Conservation (phyloP, 1,140 invertebrate species). For the Chelonus insularis region DNA sequence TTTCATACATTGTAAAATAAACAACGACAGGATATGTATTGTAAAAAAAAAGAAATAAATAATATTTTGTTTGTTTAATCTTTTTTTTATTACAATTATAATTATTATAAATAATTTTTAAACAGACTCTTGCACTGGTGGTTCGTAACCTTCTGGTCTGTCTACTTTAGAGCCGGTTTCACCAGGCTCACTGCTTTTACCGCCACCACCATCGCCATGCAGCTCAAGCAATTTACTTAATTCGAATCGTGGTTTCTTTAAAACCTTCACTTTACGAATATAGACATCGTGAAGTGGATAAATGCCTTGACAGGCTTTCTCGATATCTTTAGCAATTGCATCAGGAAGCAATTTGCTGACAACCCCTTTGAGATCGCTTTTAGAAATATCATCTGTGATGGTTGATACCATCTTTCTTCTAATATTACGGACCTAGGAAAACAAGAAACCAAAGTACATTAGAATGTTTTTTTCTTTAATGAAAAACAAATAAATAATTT, state of each 20-base stretch:
- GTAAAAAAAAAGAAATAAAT: too few species aligned
- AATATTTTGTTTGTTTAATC: too few species aligned
- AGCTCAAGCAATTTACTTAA: constrained; percentile 94
- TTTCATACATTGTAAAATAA: too few species aligned
- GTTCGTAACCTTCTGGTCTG: constrained; percentile 96
- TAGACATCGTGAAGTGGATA: constrained; percentile 98
- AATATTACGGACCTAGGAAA: constrained; percentile 79
- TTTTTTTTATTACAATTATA: too few species aligned
- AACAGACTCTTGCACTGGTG: constrained; percentile 93
- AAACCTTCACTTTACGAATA: constrained; percentile 98
- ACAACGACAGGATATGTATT: too few species aligned
- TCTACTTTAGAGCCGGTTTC: constrained; percentile 86
- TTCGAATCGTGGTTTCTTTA: constrained; percentile 99
- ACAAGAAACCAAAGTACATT: constrained; percentile 28
- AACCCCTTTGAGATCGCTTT: constrained; percentile 89
- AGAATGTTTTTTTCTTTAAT: not conserved
- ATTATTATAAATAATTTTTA: constrained; percentile 63
- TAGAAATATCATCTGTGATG: constrained; percentile 87
- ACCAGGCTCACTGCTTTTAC: constrained; percentile 68
- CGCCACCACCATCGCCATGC: constrained; percentile 82
- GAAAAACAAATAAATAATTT: not conserved
- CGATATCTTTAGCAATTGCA: constrained; percentile 98
- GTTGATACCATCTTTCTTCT: constrained; percentile 96
- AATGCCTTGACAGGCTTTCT: constrained; percentile 94
- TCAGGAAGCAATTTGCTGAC: constrained; percentile 96